A percentile compares a stretch with the other conserved stretches of the same genome.
Evolutionary conservation across 2,888 invertebrate genomes (phyloP).

Genomic region (Erebia epiphron): DNA sequence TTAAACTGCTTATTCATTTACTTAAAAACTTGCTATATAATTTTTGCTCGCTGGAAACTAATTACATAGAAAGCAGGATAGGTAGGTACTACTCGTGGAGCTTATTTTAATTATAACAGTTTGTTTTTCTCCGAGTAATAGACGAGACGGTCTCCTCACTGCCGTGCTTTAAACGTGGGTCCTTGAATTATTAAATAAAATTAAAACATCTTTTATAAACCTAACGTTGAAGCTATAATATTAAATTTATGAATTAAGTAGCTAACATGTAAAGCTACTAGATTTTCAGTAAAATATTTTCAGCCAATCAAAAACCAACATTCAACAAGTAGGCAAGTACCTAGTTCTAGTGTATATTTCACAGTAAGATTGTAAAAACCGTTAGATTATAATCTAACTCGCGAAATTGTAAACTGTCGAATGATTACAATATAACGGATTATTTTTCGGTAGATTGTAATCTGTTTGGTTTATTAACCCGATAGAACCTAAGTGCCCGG

Average conservation of each 20-base stretch:
- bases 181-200: no score
- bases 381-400: no score
- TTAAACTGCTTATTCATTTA: neutral
- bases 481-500: no score
- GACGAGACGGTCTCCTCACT: neutral
- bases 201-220: no score
- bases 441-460: no score
- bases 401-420: no score
- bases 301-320: no score
- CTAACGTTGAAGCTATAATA: no score
- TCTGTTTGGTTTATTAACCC: no score
- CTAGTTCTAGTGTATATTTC: no score
- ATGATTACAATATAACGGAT: no score
- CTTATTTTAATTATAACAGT: constrained; percentile 7
- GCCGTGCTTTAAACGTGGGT: neutral
- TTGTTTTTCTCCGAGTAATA: neutral
- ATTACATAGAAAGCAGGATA: neutral
- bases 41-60: constrained; percentile 6
- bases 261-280: neutral
- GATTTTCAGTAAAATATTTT: neutral
- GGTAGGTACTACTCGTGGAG: neutral
- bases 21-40: neutral
- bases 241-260: neutral
- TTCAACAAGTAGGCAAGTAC: neutral
- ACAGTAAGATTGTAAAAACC: no score